Conservation (phyloP, 30 jellyfish, hydroid and myxozoan species). For the Turritopsis rubra region DNA sequence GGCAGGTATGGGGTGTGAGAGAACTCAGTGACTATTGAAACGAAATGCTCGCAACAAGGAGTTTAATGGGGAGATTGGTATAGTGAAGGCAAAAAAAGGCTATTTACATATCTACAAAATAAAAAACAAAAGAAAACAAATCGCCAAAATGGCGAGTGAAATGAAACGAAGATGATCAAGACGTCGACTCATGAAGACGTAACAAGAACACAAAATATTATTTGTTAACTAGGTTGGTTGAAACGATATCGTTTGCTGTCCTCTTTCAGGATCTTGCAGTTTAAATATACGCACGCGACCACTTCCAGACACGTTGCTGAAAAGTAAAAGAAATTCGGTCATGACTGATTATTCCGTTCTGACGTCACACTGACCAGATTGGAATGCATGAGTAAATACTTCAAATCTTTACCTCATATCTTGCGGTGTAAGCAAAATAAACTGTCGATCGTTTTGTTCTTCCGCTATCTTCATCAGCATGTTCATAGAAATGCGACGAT, state of each 20-base stretch:
- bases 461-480: slow-evolving; percentile 81
- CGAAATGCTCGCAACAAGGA: too few species aligned
- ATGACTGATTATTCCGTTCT: too few species aligned
- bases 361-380: too few species aligned
- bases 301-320: slow-evolving; percentile 80
- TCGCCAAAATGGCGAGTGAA: too few species aligned
- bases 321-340: not conserved
- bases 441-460: slow-evolving; percentile 70
- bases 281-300: slow-evolving; percentile 62
- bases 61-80: too few species aligned
- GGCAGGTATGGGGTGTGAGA: too few species aligned
- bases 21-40: too few species aligned
- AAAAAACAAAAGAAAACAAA: too few species aligned
- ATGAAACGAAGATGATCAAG: not conserved
- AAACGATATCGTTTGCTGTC: slow-evolving; percentile 62
- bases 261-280: slow-evolving; percentile 92
- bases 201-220: not conserved
- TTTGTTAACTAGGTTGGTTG: slow-evolving; percentile 31
- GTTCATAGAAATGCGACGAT: slow-evolving; percentile 89
- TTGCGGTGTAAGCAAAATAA: slow-evolving; percentile 95
- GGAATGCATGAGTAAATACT: not conserved
- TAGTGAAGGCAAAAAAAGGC: too few species aligned
- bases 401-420: slow-evolving; percentile 92
- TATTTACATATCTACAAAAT: too few species aligned
- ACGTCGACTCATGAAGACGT: too few species aligned